These are phyloP conservation scores for Eublepharis macularius DNA, from an alignment of 2,113 vertebrate species.

Conservation along the genomic window DNA sequence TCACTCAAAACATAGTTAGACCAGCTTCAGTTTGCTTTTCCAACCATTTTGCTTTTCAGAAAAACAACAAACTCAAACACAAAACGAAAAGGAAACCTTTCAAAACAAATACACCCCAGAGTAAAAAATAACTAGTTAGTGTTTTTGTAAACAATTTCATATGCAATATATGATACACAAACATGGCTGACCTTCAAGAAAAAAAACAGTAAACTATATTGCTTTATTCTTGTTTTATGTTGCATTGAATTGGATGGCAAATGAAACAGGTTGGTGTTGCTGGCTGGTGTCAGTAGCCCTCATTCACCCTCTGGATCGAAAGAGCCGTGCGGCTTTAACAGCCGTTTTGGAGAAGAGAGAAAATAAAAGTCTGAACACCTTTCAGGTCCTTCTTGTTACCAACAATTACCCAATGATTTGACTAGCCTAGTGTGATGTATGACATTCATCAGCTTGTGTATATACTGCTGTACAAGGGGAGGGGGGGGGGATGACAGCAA, in stretches of 20 bases:
- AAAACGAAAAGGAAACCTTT: conserved; percentile 57
- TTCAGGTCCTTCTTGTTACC: conserved; percentile 88
- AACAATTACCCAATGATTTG: conserved; percentile 85
- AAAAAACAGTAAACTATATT: conserved; percentile 83
- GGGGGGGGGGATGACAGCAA: conserved; percentile 84
- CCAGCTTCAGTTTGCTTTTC: conserved; percentile 42
- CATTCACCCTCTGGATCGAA: conserved; percentile 75
- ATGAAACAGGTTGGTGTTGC: conserved; percentile 66
- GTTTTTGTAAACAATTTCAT: conserved; percentile 83
- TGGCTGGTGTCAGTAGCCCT: conserved; percentile 79
- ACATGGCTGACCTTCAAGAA: conserved; percentile 83
- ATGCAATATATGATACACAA: conserved; percentile 81
- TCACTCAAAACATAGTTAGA: conserved; percentile 35
- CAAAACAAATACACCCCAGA: conserved; percentile 63
- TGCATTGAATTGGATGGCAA: conserved; percentile 77
- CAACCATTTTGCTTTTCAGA: conserved; percentile 50
- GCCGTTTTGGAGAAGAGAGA: conserved; percentile 51
- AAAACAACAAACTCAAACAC: conserved; percentile 43
- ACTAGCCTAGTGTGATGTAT: conserved; percentile 92
- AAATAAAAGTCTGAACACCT: conserved; percentile 82
- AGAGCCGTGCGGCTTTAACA: conserved; percentile 59
- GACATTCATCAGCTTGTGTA: conserved; percentile 87
- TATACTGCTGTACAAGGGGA: conserved; percentile 87
- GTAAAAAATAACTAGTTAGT: conserved; percentile 80
- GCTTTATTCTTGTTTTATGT: conserved; percentile 78